A percentile compares a stretch with the other conserved stretches of the same genome.
phyloP scores from a whole-genome alignment of 2,797 vertebrate species.

The Pseudocheirus occidentalis region DNA sequence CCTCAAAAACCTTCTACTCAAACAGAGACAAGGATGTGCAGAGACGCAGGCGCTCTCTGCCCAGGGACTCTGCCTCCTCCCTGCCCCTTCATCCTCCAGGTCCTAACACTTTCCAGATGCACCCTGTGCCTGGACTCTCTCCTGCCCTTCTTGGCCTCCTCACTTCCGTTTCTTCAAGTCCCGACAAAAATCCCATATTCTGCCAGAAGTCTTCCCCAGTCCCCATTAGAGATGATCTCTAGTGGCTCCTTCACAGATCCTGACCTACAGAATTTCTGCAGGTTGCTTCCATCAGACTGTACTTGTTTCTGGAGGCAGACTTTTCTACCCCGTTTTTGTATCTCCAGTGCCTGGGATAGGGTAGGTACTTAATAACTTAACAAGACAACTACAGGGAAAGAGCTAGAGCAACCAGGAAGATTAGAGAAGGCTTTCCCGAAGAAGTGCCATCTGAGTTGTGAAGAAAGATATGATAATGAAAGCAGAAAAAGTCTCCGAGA shows the following conservation, averaged over 20 bases:
- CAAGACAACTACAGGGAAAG: not conserved
- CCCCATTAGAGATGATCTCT: not conserved
- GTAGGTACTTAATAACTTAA: not conserved
- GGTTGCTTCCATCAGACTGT: not conserved
- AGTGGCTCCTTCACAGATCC: too few relatives aligned
- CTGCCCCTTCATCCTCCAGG: not conserved
- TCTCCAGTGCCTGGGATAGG: too few relatives aligned
- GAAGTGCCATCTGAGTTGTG: not conserved
- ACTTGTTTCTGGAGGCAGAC: not conserved
- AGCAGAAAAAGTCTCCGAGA: not conserved
- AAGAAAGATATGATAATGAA: not conserved
- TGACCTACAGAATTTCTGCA: not conserved
- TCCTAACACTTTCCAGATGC: not conserved
- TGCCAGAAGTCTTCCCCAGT: not conserved
- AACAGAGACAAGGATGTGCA: not conserved
- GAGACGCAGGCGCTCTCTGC: not conserved
- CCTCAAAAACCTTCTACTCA: not conserved
- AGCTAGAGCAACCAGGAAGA: not conserved
- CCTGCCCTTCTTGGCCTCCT: not conserved
- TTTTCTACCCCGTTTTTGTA: not conserved
- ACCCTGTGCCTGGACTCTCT: not conserved
- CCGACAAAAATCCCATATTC: not conserved
- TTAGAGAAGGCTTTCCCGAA: not conserved
- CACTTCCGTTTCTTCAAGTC: not conserved
- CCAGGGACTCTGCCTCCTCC: not conserved